phyloP scores from a whole-genome alignment of 2,113 vertebrate species.

The Crotalus horridus region DNA sequence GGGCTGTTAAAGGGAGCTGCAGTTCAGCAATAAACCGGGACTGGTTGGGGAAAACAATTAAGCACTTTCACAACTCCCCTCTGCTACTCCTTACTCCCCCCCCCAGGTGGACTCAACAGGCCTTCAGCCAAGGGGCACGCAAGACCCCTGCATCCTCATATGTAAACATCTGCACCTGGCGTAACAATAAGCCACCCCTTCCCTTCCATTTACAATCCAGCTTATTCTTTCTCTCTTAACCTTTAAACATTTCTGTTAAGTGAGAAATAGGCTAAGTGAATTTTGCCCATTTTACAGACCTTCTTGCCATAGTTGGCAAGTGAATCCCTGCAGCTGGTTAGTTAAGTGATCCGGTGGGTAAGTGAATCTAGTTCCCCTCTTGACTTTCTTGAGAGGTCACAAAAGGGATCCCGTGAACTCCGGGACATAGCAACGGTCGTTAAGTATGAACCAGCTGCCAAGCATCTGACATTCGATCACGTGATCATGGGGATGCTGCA shows the following conservation, averaged over 20 bases:
- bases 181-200: not conserved
- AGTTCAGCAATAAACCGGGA: no score
- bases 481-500: not conserved
- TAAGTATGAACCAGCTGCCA: not conserved
- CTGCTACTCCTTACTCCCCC: no score
- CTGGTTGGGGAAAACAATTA: no score
- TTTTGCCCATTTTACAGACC: not conserved
- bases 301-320: not conserved
- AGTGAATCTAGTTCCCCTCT: not conserved
- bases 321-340: not conserved
- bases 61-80: no score
- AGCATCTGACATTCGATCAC: not conserved
- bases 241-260: no score
- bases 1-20: no score
- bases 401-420: accelerated
- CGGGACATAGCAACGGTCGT: no score
- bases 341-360: not conserved
- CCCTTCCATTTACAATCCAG: not conserved
- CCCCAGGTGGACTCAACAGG: no score
- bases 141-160: no score
- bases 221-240: not conserved
- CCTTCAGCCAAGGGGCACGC: no score
- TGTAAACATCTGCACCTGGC: no score
- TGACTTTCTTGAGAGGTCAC: not conserved
- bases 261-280: not conserved